Conservation (phyloP, 1,140 invertebrate genomes). For the Aphelenchoides fujianensis region DNA sequence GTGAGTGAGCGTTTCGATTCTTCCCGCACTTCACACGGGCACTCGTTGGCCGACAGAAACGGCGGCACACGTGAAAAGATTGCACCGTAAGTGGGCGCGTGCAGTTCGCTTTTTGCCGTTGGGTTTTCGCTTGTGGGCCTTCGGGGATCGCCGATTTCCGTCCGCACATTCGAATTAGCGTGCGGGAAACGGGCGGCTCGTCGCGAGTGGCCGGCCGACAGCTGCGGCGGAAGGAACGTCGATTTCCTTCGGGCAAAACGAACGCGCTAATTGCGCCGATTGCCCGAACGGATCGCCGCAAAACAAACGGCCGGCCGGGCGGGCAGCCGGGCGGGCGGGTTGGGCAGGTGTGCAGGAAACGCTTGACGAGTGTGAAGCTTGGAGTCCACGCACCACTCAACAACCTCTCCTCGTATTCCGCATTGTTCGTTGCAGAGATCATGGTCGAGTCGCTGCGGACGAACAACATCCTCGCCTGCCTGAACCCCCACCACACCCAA, state of each 20-base stretch:
- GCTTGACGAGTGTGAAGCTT: background rate
- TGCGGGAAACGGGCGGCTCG: background rate
- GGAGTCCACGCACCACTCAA: background rate
- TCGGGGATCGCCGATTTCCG: too few species aligned
- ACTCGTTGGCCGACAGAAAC: slow-evolving; percentile 1
- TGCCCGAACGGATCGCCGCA: too few species aligned
- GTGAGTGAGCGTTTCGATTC: background rate
- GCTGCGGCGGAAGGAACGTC: background rate
- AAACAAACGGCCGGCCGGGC: background rate
- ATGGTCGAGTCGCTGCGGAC: slow-evolving; percentile 43
- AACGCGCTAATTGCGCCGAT: background rate
- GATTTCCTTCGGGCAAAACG: background rate
- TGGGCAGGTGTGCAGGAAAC: background rate
- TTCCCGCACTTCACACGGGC: background rate
- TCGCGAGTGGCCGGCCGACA: background rate
- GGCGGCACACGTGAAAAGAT: background rate
- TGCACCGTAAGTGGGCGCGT: slow-evolving; percentile 1
- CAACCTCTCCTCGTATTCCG: too few species aligned
- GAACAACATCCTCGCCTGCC: slow-evolving; percentile 49
- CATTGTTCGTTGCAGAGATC: slow-evolving; percentile 44
- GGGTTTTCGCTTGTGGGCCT: too few species aligned
- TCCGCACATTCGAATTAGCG: background rate
- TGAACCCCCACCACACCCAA: slow-evolving; percentile 41
- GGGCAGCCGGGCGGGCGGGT: background rate
- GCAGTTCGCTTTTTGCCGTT: too few species aligned